Percentiles rank a stretch among this genome's conserved stretches.
These are phyloP conservation scores for Archivesica marissinica DNA, from an alignment of 1,140 invertebrate species.

Conservation along the genomic window DNA sequence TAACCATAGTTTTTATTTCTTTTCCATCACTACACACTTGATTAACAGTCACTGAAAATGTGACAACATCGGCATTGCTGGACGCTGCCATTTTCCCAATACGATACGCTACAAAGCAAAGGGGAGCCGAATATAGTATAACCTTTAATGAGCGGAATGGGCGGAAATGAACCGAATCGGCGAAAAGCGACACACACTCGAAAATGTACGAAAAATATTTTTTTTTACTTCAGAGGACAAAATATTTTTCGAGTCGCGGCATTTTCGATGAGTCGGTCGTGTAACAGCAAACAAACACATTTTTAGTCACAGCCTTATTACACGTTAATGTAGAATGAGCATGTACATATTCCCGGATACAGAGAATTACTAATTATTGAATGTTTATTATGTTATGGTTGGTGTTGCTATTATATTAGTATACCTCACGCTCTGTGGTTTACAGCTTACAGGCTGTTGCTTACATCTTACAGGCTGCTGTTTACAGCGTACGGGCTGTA, in stretches of 20 bases:
- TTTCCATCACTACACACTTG: neutral
- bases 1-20: neutral
- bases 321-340: too few species aligned
- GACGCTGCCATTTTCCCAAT: neutral
- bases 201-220: neutral
- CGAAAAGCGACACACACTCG: neutral
- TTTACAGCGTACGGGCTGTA: too few species aligned
- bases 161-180: neutral
- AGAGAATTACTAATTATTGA: too few species aligned
- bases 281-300: slow-evolving; percentile 10
- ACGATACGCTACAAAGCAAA: too few species aligned
- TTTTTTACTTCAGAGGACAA: neutral
- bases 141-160: neutral
- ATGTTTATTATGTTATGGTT: too few species aligned
- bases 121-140: neutral
- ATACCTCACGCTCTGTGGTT: too few species aligned
- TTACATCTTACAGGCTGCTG: too few species aligned
- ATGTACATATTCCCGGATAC: too few species aligned
- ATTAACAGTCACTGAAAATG: slow-evolving; percentile 4
- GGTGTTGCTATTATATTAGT: too few species aligned
- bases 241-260: slow-evolving; percentile 7
- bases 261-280: neutral
- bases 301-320: neutral
- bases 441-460: too few species aligned
- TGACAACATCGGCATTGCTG: neutral